Conservation (phyloP, 1,140 invertebrate species). For the Lasioglossum baleicum region DNA sequence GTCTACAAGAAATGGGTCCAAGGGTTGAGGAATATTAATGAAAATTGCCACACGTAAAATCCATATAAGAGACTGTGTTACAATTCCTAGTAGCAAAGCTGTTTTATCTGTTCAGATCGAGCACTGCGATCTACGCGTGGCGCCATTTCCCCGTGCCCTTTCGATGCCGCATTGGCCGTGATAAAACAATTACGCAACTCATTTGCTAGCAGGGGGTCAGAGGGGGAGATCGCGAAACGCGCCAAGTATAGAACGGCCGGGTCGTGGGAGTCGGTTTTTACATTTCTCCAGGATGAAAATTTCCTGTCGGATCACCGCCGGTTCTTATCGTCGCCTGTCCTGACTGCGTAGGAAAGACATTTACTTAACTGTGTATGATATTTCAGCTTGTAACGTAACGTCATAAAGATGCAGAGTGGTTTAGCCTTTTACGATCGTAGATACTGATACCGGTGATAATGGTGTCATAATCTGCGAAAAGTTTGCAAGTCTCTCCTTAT, state of each 20-base stretch:
- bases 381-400: neutral
- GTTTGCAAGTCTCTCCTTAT: neutral
- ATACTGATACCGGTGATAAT: neutral
- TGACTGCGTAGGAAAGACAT: neutral
- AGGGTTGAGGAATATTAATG: too few relatives aligned
- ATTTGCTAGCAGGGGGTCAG: neutral
- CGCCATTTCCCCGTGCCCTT: neutral
- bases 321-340: slow-evolving; percentile 1
- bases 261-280: slow-evolving; percentile 27
- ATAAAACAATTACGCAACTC: slow-evolving; percentile 26
- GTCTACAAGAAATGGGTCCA: too few relatives aligned
- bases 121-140: too few relatives aligned
- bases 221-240: neutral
- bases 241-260: neutral
- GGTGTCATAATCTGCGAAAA: neutral
- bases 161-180: slow-evolving; percentile 9
- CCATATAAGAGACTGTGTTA: too few relatives aligned
- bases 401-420: slow-evolving; percentile 2
- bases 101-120: too few relatives aligned
- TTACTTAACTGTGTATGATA: neutral
- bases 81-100: too few relatives aligned
- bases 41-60: too few relatives aligned
- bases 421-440: neutral
- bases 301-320: slow-evolving; percentile 1
- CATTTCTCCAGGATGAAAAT: neutral